Evolutionary conservation across 2,888 invertebrate genomes (phyloP).

Genomic region (Drosophila algonquin): DNA sequence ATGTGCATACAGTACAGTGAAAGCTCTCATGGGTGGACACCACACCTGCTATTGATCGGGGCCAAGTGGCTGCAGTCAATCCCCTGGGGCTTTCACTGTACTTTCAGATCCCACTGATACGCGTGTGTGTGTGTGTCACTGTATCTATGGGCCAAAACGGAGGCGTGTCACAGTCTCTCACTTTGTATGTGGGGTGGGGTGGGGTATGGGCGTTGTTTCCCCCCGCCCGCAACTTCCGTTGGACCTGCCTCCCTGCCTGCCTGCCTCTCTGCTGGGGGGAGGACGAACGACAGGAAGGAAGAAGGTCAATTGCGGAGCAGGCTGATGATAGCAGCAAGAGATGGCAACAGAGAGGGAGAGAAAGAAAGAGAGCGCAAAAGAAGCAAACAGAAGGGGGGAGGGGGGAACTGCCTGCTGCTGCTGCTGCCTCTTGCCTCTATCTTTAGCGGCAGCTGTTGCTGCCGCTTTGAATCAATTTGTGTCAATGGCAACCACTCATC

Average conservation of each 20-base stretch:
- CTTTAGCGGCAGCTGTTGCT: constrained; percentile 11
- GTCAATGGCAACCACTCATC: constrained; percentile 10
- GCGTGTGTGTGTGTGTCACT: constrained; percentile 12
- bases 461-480: constrained; percentile 12
- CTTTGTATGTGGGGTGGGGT: neutral
- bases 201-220: neutral
- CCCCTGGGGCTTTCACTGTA: neutral
- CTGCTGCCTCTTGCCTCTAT: constrained; percentile 2
- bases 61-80: neutral
- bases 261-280: constrained; percentile 4
- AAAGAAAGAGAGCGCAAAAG: neutral
- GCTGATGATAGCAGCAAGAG: constrained; percentile 1
- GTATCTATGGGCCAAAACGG: constrained; percentile 34
- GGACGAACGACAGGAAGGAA: neutral
- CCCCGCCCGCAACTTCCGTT: neutral
- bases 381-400: neutral
- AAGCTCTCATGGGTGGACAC: neutral
- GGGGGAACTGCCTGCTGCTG: constrained; percentile 5
- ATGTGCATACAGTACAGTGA: neutral
- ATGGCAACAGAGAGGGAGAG: neutral
- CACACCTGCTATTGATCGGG: too few species aligned
- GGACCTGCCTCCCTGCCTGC: neutral
- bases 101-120: neutral
- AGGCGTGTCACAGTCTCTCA: constrained; percentile 56
- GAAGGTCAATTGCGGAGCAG: neutral